Conservation (phyloP, 2,888 invertebrate species). For the Caenorhabditis sp. region DNA sequence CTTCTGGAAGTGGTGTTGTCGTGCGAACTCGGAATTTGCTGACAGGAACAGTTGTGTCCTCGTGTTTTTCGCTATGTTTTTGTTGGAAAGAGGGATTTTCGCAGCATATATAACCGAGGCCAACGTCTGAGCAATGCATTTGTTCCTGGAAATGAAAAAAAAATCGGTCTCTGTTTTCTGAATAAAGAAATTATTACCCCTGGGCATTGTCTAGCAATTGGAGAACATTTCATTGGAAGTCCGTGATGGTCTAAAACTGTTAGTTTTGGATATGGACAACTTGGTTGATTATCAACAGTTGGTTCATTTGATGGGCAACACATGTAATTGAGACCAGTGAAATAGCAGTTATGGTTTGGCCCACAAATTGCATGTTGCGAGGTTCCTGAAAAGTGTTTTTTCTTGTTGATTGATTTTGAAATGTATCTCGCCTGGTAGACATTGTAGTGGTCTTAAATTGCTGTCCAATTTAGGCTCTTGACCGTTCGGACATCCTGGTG, state of each 20-base stretch:
- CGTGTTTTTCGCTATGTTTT: not conserved
- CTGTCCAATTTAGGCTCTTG: conserved; percentile 58
- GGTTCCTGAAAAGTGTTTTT: conserved; percentile 11
- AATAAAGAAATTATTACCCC: conserved; percentile 41
- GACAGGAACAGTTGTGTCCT: not conserved
- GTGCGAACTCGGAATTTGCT: conserved; percentile 16
- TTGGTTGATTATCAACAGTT: conserved; percentile 53
- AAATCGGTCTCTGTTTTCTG: not conserved
- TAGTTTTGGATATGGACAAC: conserved; percentile 53
- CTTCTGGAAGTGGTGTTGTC: conserved; percentile 34
- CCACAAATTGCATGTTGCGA: conserved; percentile 62
- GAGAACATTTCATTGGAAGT: conserved; percentile 54
- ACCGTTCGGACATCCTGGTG: conserved; percentile 63
- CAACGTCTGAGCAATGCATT: conserved; percentile 58
- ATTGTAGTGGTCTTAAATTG: conserved; percentile 57
- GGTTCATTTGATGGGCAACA: conserved; percentile 67
- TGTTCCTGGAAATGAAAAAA: conserved; percentile 35
- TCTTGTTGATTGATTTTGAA: too few species aligned
- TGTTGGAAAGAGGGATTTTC: conserved; percentile 48
- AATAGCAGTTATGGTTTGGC: conserved; percentile 63
- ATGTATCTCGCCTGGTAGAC: conserved; percentile 59
- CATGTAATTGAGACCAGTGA: conserved; percentile 69
- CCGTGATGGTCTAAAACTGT: conserved; percentile 60
- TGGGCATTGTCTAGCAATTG: conserved; percentile 50
- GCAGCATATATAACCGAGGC: conserved; percentile 60